Conservation (phyloP, 2,797 vertebrate genomes). For the Morelia viridis region DNA sequence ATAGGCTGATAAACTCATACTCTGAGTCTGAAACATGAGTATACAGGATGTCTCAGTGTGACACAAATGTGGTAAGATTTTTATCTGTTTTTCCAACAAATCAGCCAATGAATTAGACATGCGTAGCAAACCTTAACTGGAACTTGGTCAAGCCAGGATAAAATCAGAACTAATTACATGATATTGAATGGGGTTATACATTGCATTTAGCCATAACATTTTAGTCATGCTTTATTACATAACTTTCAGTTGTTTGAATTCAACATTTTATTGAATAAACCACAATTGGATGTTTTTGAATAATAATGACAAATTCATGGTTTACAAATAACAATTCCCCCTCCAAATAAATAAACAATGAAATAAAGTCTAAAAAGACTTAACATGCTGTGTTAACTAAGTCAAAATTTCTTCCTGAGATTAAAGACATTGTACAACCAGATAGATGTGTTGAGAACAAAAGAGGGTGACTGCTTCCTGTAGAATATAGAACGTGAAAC, state of each 20-base stretch:
- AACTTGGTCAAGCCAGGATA: neutral
- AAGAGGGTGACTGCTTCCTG: too few species aligned
- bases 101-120: neutral
- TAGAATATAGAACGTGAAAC: neutral
- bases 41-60: neutral
- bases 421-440: neutral
- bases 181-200: neutral
- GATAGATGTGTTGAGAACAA: neutral
- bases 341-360: neutral
- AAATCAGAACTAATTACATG: neutral
- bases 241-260: neutral
- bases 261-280: neutral
- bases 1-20: neutral
- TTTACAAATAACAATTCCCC: neutral
- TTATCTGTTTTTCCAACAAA: neutral
- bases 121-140: neutral
- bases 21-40: neutral
- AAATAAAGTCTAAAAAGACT: neutral
- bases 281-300: neutral
- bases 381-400: neutral
- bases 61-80: neutral
- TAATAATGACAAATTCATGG: neutral
- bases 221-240: neutral
- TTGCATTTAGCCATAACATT: neutral
- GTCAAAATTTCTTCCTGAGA: neutral